Evolutionary conservation across 1,140 invertebrate genomes (phyloP).

Genomic region (Panagrolaimus sp.): DNA sequence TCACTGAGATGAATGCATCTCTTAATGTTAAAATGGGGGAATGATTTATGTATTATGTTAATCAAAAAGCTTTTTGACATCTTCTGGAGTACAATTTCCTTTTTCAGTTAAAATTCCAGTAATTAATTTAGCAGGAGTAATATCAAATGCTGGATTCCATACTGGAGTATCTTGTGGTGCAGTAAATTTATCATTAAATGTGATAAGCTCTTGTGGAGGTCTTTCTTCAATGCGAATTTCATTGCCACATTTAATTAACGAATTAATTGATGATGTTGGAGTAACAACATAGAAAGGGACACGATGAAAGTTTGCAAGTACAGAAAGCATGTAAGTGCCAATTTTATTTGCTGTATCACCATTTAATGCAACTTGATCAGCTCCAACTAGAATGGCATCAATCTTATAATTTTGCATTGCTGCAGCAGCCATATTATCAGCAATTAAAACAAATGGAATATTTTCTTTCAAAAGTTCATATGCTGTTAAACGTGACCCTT

Average conservation of each 20-base stretch:
- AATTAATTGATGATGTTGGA: constrained; percentile 84
- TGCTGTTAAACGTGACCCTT: constrained; percentile 85
- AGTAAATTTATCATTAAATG: constrained; percentile 65
- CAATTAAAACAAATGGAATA: constrained; percentile 83
- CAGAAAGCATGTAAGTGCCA: constrained; percentile 91
- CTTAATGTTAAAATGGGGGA: too few species aligned
- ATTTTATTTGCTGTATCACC: constrained; percentile 99
- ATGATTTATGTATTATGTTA: too few species aligned
- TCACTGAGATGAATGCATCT: too few species aligned
- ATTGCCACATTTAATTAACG: constrained; percentile 71
- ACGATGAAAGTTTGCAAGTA: constrained; percentile 79
- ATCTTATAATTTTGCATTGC: constrained; percentile 70
- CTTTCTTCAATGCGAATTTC: constrained; percentile 88
- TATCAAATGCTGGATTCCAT: constrained; percentile 98
- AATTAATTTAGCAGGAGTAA: constrained; percentile 87
- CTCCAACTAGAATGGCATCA: constrained; percentile 65
- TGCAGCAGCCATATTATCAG: constrained; percentile 87
- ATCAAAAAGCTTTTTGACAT: constrained; percentile 25
- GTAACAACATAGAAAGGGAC: constrained; percentile 94
- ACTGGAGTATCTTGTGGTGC: constrained; percentile 72
- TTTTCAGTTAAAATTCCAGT: constrained; percentile 85
- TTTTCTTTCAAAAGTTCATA: constrained; percentile 88
- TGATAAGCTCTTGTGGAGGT: constrained; percentile 79
- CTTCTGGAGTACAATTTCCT: constrained; percentile 62
- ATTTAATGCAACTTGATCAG: constrained; percentile 83